Conservation (phyloP, 2,113 vertebrate genomes). For the Alouatta palliata region DNA sequence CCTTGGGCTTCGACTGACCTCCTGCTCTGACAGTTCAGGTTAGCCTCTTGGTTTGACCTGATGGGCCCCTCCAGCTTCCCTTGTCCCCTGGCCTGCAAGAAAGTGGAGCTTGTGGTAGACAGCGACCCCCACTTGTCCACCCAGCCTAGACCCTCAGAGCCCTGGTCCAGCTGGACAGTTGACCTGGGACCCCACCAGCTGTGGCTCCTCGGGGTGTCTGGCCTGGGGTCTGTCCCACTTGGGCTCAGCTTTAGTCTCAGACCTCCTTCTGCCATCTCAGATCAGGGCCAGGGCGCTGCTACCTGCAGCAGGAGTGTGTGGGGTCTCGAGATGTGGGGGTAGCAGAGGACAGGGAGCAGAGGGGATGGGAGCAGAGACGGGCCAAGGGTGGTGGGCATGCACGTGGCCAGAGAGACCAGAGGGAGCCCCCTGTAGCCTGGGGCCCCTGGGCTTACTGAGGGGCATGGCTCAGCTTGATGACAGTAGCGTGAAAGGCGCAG, state of each 20-base stretch:
- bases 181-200: not conserved
- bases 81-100: not conserved
- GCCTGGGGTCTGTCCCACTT: not conserved
- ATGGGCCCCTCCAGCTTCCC: not conserved
- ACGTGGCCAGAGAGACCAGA: not conserved
- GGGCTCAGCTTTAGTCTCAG: not conserved
- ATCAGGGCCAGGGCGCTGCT: not conserved
- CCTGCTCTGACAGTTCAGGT: not conserved
- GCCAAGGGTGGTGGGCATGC: fast-evolving
- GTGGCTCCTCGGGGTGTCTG: not conserved
- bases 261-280: not conserved
- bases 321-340: not conserved
- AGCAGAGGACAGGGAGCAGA: not conserved
- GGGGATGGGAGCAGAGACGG: not conserved
- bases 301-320: not conserved
- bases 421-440: not conserved
- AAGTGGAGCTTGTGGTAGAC: not conserved
- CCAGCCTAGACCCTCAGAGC: not conserved
- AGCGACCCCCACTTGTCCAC: not conserved
- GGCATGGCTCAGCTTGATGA: not conserved
- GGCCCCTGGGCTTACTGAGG: not conserved
- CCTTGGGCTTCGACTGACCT: conserved; percentile 48
- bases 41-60: not conserved
- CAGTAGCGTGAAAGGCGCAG: not conserved
- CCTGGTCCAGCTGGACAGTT: not conserved